Conservation (phyloP, 2,113 vertebrate species). For the Mellivora capensis region DNA sequence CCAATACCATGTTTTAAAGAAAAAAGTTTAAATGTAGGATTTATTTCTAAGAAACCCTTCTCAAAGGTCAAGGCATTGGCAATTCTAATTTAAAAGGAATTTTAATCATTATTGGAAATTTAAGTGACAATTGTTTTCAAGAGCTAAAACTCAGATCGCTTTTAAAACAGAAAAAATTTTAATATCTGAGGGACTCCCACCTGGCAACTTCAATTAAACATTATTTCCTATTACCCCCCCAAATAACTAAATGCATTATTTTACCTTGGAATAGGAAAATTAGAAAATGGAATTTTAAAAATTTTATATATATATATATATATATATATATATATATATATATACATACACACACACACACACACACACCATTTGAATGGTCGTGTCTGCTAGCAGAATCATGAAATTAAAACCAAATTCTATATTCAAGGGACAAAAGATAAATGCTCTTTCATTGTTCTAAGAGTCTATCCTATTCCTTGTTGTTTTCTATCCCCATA, state of each 20-base stretch:
- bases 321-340: conserved; percentile 44
- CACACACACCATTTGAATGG: conserved; percentile 56
- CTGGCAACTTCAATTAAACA: conserved; percentile 58
- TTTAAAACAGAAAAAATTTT: conserved; percentile 64
- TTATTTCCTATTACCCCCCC: neutral
- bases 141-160: conserved; percentile 71
- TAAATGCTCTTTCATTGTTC: conserved; percentile 31
- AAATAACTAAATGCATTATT: conserved; percentile 46
- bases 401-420: conserved; percentile 66
- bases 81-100: conserved; percentile 75
- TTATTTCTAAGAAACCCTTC: conserved; percentile 68
- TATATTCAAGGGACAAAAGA: conserved; percentile 62
- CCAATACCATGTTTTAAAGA: conserved; percentile 75
- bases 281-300: conserved; percentile 67
- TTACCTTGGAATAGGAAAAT: conserved; percentile 66
- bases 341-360: conserved; percentile 18
- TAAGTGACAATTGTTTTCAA: conserved; percentile 71
- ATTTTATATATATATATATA: conserved; percentile 46
- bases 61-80: conserved; percentile 71
- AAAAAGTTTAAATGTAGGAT: conserved; percentile 75
- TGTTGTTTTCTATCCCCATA: conserved; percentile 75
- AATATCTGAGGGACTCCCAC: conserved; percentile 37
- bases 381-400: conserved; percentile 66
- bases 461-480: conserved; percentile 50
- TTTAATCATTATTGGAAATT: conserved; percentile 68